These are phyloP conservation scores for Pitangus sulphuratus DNA, from an alignment of 2,797 vertebrate genomes.

Conservation along the genomic window DNA sequence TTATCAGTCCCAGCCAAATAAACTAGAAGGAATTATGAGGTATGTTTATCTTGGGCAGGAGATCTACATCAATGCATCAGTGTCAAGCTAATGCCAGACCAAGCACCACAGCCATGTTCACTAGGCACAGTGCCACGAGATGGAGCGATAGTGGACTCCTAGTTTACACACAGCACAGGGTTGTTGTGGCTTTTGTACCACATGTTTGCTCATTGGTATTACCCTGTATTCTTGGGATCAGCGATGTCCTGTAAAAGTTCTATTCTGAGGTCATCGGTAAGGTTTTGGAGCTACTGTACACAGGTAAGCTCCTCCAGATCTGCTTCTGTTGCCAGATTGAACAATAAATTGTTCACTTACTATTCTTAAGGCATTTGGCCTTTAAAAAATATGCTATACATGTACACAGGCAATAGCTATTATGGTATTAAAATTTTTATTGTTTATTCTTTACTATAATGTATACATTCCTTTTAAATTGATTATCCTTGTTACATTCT, in stretches of 20 bases:
- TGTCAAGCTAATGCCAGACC: rapidly evolving
- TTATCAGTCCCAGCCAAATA: not conserved
- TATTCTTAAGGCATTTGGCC: not conserved
- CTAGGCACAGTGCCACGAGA: not conserved
- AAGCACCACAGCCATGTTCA: rapidly evolving
- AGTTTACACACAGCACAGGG: not conserved
- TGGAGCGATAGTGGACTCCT: rapidly evolving
- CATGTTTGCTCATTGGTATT: not conserved
- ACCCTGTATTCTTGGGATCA: not conserved
- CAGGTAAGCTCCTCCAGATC: not conserved
- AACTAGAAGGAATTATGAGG: not conserved
- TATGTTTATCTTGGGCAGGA: not conserved
- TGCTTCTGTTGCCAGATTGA: not conserved
- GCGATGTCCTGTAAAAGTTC: rapidly evolving
- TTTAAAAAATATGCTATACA: not conserved
- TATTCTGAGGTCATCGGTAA: not conserved
- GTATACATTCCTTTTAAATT: not conserved
- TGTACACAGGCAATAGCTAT: too few relatives aligned
- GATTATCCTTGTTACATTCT: not conserved
- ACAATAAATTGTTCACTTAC: not conserved
- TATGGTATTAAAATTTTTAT: not conserved
- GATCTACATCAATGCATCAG: too few relatives aligned
- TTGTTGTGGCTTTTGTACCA: not conserved
- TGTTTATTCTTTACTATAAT: not conserved
- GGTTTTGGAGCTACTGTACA: not conserved